Percentiles rank a stretch among this genome's conserved stretches.
Evolutionary conservation across 23 tunicate species (phyloP).

Genomic region (Trididemnum nubilum): DNA sequence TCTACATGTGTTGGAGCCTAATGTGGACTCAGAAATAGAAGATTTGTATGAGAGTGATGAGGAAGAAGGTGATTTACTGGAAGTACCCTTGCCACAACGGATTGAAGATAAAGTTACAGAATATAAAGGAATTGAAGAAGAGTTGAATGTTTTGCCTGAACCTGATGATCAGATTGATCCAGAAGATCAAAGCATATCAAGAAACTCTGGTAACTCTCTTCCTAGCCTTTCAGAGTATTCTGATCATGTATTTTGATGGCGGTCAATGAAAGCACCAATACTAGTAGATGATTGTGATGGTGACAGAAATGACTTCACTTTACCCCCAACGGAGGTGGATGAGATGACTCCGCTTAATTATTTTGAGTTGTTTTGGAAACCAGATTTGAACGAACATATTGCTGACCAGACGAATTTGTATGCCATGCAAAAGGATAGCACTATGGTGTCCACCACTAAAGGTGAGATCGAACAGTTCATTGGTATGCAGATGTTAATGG

Average conservation of each 20-base stretch:
- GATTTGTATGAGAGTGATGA: background rate
- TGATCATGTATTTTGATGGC: background rate
- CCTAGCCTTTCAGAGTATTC: too few relatives aligned
- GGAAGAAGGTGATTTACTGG: background rate
- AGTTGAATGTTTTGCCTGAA: too few relatives aligned
- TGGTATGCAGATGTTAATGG: conserved; percentile 15
- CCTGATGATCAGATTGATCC: background rate
- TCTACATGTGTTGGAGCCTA: background rate
- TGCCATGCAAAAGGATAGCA: too few relatives aligned
- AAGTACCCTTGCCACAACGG: background rate
- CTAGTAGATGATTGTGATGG: background rate
- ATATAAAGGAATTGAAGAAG: background rate
- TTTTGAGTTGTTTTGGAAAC: conserved; percentile 11
- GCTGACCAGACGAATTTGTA: too few relatives aligned
- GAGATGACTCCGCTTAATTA: conserved; percentile 11
- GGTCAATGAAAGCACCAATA: background rate
- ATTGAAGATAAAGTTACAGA: background rate
- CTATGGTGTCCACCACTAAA: too few relatives aligned
- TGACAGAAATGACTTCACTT: background rate
- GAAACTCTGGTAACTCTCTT: too few relatives aligned
- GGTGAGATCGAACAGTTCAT: conserved; percentile 31
- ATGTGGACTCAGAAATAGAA: background rate
- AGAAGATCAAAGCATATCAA: background rate
- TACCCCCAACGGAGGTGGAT: background rate
- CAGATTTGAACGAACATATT: background rate